phyloP scores from a whole-genome alignment of 2,888 invertebrate genomes.

The Cynaeus angustus region DNA sequence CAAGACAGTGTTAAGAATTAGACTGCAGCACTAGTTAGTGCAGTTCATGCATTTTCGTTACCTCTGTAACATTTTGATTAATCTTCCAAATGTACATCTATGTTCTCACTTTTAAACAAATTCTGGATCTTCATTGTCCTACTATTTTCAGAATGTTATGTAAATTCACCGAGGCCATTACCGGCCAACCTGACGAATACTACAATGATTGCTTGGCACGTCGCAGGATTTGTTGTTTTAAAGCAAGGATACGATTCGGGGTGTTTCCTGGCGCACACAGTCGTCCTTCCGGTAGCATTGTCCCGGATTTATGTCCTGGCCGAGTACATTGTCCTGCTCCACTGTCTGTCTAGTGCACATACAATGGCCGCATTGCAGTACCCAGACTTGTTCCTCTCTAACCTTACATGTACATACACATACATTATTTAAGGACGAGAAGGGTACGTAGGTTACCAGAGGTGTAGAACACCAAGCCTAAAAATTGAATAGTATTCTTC shows the following conservation, averaged over 20 bases:
- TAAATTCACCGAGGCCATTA: slow-evolving; percentile 26
- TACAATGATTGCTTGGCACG: slow-evolving; percentile 55
- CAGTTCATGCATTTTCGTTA: no score
- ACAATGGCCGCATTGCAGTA: slow-evolving; percentile 68
- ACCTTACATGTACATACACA: slow-evolving; percentile 18
- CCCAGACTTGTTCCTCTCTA: slow-evolving; percentile 37
- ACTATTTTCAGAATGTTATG: slow-evolving; percentile 12
- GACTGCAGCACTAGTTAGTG: no score
- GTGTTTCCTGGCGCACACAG: slow-evolving; percentile 67
- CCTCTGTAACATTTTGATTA: no score
- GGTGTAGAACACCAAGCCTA: not conserved
- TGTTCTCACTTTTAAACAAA: no score
- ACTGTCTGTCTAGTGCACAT: slow-evolving; percentile 67
- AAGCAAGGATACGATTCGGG: slow-evolving; percentile 67
- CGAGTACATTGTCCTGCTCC: slow-evolving; percentile 68
- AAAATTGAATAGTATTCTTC: not conserved
- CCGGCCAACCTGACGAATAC: slow-evolving; percentile 54
- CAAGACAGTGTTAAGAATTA: no score
- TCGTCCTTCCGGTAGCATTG: slow-evolving; percentile 69
- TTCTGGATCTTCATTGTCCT: not conserved
- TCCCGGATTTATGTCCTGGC: slow-evolving; percentile 69
- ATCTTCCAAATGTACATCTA: no score
- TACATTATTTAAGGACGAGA: slow-evolving; percentile 28
- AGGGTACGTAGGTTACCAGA: not conserved
- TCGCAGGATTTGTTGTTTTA: slow-evolving; percentile 62